Evolutionary conservation across 2,888 invertebrate genomes (phyloP).

Genomic region (Drosophila anceps): DNA sequence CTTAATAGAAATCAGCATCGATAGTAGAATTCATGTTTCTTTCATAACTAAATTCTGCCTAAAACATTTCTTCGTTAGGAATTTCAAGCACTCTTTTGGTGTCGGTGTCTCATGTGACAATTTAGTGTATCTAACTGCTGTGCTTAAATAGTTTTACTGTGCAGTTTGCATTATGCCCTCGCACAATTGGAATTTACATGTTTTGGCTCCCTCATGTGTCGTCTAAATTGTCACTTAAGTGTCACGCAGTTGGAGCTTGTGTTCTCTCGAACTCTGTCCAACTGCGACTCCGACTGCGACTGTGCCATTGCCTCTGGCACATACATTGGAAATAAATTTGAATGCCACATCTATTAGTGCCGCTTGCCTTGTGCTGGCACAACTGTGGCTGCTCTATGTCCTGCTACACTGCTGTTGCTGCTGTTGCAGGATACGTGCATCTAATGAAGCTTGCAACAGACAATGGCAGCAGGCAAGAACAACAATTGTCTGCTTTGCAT

Average conservation of each 20-base stretch:
- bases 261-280: constrained; percentile 16
- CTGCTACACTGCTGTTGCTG: neutral
- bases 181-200: constrained; percentile 28
- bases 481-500: constrained; percentile 50
- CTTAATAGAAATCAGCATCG: constrained; percentile 2
- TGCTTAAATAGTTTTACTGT: constrained; percentile 12
- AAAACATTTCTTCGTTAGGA: neutral
- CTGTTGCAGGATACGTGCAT: constrained; percentile 29
- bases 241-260: constrained; percentile 35
- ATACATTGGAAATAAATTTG: constrained; percentile 60
- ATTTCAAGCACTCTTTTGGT: neutral
- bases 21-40: neutral
- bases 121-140: constrained; percentile 8
- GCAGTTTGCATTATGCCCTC: constrained; percentile 7
- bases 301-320: constrained; percentile 35
- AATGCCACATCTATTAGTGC: constrained; percentile 55
- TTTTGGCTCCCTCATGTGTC: constrained; percentile 46
- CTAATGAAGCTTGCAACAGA: constrained; percentile 70
- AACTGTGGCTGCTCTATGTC: constrained; percentile 12
- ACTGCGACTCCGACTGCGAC: neutral
- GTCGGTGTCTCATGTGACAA: constrained; percentile 21
- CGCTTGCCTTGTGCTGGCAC: constrained; percentile 23
- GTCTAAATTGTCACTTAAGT: constrained; percentile 54
- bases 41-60: neutral
- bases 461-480: constrained; percentile 38